Evolutionary conservation across 1,140 invertebrate genomes (phyloP).

Genomic region (Drosophila parabipectinata): DNA sequence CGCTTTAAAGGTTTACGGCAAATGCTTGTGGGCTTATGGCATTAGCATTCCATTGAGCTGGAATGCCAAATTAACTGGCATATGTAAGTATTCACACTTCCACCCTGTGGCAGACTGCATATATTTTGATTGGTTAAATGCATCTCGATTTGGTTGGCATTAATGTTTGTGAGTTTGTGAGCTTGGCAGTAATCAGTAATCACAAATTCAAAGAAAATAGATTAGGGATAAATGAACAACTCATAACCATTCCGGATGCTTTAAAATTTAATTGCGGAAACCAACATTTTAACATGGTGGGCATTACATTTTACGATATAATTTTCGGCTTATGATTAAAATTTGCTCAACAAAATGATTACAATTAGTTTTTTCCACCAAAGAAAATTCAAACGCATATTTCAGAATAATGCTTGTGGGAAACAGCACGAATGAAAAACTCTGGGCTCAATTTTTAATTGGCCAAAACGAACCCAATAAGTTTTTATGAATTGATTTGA

Average conservation of each 20-base stretch:
- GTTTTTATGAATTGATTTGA: constrained; percentile 31
- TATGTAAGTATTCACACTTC: constrained; percentile 52
- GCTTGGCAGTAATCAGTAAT: background rate
- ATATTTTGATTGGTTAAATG: constrained; percentile 42
- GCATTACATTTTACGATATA: constrained; percentile 8
- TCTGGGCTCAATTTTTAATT: constrained; percentile 53
- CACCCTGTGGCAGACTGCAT: constrained; percentile 20
- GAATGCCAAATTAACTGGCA: constrained; percentile 65
- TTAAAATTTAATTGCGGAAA: background rate
- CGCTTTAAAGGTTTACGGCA: constrained; percentile 32
- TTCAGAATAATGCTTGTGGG: constrained; percentile 40
- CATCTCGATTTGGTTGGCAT: constrained; percentile 13
- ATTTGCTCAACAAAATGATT: constrained; percentile 47
- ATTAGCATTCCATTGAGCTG: constrained; percentile 41
- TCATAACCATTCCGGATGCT: background rate
- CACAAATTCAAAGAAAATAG: background rate
- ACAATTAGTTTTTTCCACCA: constrained; percentile 19
- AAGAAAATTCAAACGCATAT: constrained; percentile 25
- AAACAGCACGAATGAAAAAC: constrained; percentile 18
- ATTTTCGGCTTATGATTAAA: constrained; percentile 31
- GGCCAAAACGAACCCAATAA: constrained; percentile 26
- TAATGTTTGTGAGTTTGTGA: constrained; percentile 1
- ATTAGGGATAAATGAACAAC: background rate
- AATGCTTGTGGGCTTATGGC: constrained; percentile 49
- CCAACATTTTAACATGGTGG: background rate